Percentiles rank a stretch among this genome's conserved stretches.
Conservation (phyloP, 2,113 vertebrate species). For the Colossoma macropomum region DNA sequence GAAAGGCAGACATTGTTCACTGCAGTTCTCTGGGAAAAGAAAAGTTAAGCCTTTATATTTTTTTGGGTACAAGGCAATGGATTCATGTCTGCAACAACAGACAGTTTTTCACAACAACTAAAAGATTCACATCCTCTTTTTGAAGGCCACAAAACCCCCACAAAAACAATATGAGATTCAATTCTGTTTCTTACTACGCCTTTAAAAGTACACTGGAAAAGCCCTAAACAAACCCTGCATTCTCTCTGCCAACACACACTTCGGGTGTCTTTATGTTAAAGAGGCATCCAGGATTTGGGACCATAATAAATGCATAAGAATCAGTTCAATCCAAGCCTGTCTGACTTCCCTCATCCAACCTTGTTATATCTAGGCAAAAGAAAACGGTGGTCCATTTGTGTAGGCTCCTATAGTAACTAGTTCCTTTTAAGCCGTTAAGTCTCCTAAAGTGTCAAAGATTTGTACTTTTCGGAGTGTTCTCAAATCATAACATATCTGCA, state of each 20-base stretch:
- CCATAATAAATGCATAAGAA: too few species aligned
- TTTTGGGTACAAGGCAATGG: not conserved
- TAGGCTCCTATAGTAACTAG: too few species aligned
- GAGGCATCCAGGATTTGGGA: too few species aligned
- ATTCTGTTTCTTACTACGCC: not conserved
- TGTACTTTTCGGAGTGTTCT: too few species aligned
- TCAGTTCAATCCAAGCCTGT: too few species aligned
- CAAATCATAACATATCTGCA: too few species aligned
- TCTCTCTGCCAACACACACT: not conserved
- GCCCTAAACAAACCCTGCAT: not conserved
- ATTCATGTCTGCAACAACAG: not conserved
- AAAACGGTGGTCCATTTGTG: too few species aligned
- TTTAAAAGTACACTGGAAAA: not conserved
- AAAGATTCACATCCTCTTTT: constrained; percentile 38
- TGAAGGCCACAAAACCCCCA: not conserved
- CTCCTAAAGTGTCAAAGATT: too few species aligned
- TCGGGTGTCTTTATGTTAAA: too few species aligned
- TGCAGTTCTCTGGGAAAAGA: not conserved
- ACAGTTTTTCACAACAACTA: not conserved
- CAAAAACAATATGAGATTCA: not conserved
- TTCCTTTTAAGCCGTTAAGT: too few species aligned
- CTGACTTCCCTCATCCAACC: too few species aligned
- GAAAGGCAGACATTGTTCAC: not conserved
- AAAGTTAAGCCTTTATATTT: not conserved
- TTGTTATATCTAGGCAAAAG: too few species aligned